Conservation (phyloP, 2,797 vertebrate genomes). For the Anabacerthia variegaticeps region DNA sequence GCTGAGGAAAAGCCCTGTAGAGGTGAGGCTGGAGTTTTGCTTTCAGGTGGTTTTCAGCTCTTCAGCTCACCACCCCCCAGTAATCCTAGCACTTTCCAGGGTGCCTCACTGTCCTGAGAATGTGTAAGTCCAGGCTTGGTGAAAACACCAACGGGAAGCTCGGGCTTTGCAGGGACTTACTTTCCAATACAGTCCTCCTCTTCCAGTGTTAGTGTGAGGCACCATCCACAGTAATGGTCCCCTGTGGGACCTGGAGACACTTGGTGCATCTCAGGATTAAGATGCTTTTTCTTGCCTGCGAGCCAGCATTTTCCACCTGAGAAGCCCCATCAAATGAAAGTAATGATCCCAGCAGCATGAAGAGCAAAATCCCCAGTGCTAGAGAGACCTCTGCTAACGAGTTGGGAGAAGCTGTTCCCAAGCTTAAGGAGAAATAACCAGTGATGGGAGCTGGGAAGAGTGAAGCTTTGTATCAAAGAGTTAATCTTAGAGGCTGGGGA, state of each 20-base stretch:
- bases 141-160: neutral
- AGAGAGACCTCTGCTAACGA: neutral
- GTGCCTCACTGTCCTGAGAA: neutral
- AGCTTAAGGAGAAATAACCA: neutral
- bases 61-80: neutral
- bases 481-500: conserved; percentile 42
- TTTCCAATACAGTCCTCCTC: neutral
- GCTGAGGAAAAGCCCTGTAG: fast-evolving
- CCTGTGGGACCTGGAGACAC: neutral
- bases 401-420: neutral
- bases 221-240: neutral
- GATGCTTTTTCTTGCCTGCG: conserved; percentile 1
- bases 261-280: neutral
- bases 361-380: neutral
- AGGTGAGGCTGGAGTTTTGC: neutral
- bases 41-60: neutral
- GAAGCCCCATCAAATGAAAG: neutral
- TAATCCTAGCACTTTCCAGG: neutral
- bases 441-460: neutral
- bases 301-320: neutral
- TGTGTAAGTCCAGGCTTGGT: neutral
- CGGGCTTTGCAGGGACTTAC: neutral
- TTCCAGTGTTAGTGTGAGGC: fast-evolving
- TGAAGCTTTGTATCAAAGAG: neutral
- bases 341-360: neutral